These are phyloP conservation scores for Fregata magnificens DNA, from an alignment of 2,113 vertebrate genomes.

Conservation along the genomic window DNA sequence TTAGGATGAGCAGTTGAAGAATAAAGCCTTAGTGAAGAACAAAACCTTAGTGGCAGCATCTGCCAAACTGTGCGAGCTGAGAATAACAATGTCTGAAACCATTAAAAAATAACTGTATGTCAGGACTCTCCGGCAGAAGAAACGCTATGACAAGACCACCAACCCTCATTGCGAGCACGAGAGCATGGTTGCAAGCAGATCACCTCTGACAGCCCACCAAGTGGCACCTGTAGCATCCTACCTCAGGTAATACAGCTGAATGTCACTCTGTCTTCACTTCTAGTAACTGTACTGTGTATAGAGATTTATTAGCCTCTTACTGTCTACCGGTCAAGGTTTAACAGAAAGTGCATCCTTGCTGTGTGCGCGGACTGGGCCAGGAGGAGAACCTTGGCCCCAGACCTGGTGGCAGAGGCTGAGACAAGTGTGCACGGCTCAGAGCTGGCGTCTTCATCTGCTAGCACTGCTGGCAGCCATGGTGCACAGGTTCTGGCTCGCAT, in stretches of 20 bases:
- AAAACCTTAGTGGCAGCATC: neutral
- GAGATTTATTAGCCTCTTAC: no score
- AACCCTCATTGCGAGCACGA: fast-evolving
- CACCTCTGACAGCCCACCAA: neutral
- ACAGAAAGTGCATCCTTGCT: neutral
- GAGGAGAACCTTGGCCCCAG: neutral
- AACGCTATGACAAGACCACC: fast-evolving
- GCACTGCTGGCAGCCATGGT: neutral
- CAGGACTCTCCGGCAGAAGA: neutral
- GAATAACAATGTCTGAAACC: neutral
- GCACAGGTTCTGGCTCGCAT: neutral
- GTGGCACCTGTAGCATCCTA: neutral
- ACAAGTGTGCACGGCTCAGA: neutral
- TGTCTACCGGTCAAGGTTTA: neutral
- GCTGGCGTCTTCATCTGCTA: neutral
- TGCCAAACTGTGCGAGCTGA: neutral
- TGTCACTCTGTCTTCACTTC: neutral
- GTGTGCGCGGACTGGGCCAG: fast-evolving
- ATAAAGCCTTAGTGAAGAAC: neutral
- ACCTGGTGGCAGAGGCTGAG: neutral
- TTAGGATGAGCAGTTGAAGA: neutral
- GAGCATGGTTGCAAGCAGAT: fast-evolving
- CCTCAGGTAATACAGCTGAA: neutral
- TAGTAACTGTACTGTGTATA: fast-evolving
- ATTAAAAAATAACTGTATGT: neutral